Base-by-base conservation (phyloP, 2,797 vertebrate genomes). In the Chiroxiphia lanceolata region DNA sequence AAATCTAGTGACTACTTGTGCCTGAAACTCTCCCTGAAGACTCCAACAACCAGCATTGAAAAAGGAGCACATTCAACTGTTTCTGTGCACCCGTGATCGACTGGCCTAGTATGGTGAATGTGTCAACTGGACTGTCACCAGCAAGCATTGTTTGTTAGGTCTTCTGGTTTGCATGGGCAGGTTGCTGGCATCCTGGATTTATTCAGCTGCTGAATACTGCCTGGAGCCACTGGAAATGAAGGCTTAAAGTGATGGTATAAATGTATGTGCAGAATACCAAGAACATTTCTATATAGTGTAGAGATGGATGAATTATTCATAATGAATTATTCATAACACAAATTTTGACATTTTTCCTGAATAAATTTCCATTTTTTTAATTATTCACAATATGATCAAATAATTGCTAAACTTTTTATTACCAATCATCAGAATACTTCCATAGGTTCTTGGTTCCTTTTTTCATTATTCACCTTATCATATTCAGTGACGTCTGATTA, bases 281-380 rank as follows among this genome's bases (percentile, higher is more conserved):
- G 89, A 96, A 93, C 53, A 89, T 94, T 96, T 95, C 95, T 96
- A 79, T 91, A 92, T 44, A 93, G 45, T 80, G 47, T 44, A 92
- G 82, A 91, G 40, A 90, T 53, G 33, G 90, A 84, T 96, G 82
- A 95, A 95, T 96, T 97, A 96, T 96, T 96, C 96, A 96, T 91
- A 76, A 93, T 92, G 93, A 97, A 97, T 95, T 95, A 96, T 97
- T 96, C 95, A 96, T 89, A 93, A 83, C 79, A 95, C 33, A 94
- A 60, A 71, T 94, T 92, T 89, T 94, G 68, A 75, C 80, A 67
- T 80, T 92, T 91, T 94, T 93, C 64, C 83, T 88, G 90, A 97
- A 95, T 93, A 93, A 56, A 94, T 95, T 92, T 94, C 40, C 18
- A 13, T 38, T 87, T 67, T 54, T 89, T 82, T 16, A 53, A 83